Conservation (phyloP, 1,140 invertebrate genomes). For the Brachionus angularis region DNA sequence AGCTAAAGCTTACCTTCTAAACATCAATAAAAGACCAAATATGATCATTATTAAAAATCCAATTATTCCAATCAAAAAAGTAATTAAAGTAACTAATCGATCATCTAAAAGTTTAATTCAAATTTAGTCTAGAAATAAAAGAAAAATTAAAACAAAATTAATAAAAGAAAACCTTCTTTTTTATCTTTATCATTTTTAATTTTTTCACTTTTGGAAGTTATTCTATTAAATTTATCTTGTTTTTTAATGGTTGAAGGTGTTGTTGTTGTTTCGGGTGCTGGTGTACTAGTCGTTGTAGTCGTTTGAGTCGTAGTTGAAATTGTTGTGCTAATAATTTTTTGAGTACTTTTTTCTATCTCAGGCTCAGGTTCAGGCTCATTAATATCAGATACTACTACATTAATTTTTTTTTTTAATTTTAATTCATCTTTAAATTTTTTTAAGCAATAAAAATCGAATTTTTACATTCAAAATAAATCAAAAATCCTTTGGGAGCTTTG, state of each 20-base stretch:
- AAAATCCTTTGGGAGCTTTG: slow-evolving; percentile 36
- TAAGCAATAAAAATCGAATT: neutral
- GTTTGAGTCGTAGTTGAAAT: slow-evolving; percentile 1
- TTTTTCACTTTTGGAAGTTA: neutral
- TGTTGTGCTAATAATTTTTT: neutral
- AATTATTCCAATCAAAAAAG: slow-evolving; percentile 7
- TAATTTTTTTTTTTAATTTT: too few relatives aligned
- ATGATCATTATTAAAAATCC: neutral
- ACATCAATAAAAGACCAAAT: slow-evolving; percentile 7
- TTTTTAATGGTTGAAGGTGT: neutral
- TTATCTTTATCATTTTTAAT: slow-evolving; percentile 10
- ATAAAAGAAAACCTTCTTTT: slow-evolving; percentile 9
- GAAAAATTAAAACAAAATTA: neutral
- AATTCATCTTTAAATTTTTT: neutral
- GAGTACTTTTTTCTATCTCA: neutral
- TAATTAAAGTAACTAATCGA: slow-evolving; percentile 9
- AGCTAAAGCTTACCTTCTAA: neutral
- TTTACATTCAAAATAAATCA: slow-evolving; percentile 42
- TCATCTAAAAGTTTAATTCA: neutral
- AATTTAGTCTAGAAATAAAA: too few relatives aligned
- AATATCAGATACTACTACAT: too few relatives aligned
- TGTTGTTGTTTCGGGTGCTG: neutral
- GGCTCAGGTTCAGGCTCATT: too few relatives aligned
- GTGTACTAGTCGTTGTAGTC: neutral
- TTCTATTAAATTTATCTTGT: neutral